A percentile compares a stretch with the other conserved stretches of the same genome.
Conservation (phyloP, 92 coral and sea anemone species). For the Porites divaricata region DNA sequence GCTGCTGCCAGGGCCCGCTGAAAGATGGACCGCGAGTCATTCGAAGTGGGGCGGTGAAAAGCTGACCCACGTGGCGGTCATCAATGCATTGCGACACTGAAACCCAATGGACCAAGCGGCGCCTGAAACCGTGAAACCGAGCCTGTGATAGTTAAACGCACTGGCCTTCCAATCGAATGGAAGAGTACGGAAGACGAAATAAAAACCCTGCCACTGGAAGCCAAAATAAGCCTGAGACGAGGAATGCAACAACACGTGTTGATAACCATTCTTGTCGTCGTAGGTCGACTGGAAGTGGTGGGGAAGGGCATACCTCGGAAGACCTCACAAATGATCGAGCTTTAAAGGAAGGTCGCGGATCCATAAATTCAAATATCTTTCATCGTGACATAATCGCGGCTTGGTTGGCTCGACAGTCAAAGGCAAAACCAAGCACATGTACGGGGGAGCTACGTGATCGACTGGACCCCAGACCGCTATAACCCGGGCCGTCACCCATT, state of each 20-base stretch:
- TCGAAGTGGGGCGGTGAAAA: slow-evolving; percentile 3
- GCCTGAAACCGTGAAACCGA: slow-evolving; percentile 41
- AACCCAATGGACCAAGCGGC: slow-evolving; percentile 46
- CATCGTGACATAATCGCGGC: slow-evolving; percentile 39
- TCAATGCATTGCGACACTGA: slow-evolving; percentile 54
- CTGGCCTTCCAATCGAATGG: slow-evolving; percentile 35
- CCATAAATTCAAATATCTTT: slow-evolving; percentile 41
- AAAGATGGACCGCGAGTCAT: slow-evolving; percentile 4
- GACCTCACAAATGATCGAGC: slow-evolving; percentile 35
- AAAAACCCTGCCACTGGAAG: slow-evolving; percentile 31
- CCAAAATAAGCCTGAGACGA: too few relatives aligned
- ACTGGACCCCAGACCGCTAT: slow-evolving; percentile 38
- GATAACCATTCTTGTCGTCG: too few relatives aligned
- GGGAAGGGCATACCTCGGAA: too few relatives aligned
- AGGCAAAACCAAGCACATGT: slow-evolving; percentile 24
- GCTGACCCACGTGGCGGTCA: slow-evolving; percentile 39
- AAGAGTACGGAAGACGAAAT: slow-evolving; percentile 42
- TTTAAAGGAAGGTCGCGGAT: slow-evolving; percentile 34
- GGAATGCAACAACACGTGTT: too few relatives aligned
- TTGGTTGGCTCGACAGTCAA: slow-evolving; percentile 21
- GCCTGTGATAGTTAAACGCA: slow-evolving; percentile 39
- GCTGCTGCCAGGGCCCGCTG: slow-evolving; percentile 48
- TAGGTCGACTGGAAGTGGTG: too few relatives aligned
- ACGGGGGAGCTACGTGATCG: slow-evolving; percentile 1
- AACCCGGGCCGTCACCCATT: slow-evolving; percentile 41